phyloP scores from a whole-genome alignment of 2,888 invertebrate genomes.

The Ectemnius continuus region DNA sequence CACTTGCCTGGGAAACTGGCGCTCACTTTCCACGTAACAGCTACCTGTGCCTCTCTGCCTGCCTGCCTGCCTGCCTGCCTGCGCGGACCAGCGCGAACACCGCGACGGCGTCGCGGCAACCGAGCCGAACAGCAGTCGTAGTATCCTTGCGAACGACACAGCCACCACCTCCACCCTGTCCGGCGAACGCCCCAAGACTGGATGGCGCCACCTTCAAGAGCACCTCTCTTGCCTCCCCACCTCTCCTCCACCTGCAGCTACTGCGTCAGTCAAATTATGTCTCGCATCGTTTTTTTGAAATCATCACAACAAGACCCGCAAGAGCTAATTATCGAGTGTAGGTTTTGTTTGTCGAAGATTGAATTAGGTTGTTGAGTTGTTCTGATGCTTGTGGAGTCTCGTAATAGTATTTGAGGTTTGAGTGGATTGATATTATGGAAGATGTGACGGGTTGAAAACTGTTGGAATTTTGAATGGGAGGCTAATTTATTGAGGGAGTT shows the following conservation, averaged over 20 bases:
- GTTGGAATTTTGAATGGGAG: too few relatives aligned
- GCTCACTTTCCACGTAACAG: slow-evolving; percentile 45
- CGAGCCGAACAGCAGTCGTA: slow-evolving; percentile 36
- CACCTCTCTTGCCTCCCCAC: slow-evolving; percentile 23
- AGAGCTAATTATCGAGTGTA: too few relatives aligned
- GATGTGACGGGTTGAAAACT: too few relatives aligned
- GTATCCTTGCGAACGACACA: slow-evolving; percentile 55
- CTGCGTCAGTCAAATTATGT: slow-evolving; percentile 29
- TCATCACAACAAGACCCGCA: too few relatives aligned
- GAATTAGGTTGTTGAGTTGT: too few relatives aligned
- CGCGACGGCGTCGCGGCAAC: slow-evolving; percentile 52
- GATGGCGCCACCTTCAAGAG: slow-evolving; percentile 67
- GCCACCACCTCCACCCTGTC: slow-evolving; percentile 53
- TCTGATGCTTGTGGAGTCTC: too few relatives aligned
- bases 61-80: slow-evolving; percentile 26
- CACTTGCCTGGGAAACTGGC: slow-evolving; percentile 45
- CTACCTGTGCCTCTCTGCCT: slow-evolving; percentile 25
- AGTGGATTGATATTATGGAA: too few relatives aligned
- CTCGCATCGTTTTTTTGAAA: too few relatives aligned
- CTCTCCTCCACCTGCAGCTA: slow-evolving; percentile 46
- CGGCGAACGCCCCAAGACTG: slow-evolving; percentile 57
- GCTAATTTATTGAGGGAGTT: too few relatives aligned
- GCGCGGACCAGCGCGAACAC: slow-evolving; percentile 40
- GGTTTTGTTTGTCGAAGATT: too few relatives aligned
- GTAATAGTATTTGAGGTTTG: too few relatives aligned